A percentile compares a stretch with the other conserved stretches of the same genome.
These are phyloP conservation scores for Urocolius indicus DNA, from an alignment of 2,113 vertebrate species.

Conservation along the genomic window DNA sequence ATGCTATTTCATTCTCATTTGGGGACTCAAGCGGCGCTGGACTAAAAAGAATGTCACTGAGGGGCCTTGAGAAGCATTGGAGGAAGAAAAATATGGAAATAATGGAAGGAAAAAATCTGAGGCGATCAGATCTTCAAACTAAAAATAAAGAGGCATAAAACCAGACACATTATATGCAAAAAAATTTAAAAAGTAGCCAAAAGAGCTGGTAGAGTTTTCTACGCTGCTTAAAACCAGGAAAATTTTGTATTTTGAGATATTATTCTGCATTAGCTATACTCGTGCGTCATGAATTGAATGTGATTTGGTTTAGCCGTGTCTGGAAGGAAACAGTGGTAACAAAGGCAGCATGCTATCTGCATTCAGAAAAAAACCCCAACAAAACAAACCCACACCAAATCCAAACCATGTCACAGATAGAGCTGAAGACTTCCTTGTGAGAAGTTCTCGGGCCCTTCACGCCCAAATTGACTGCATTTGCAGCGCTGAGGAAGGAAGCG, in stretches of 20 bases:
- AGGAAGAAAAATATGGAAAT: neutral
- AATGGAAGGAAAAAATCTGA: neutral
- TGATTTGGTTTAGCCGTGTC: neutral
- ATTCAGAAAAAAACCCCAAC: neutral
- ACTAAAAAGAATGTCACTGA: neutral
- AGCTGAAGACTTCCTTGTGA: neutral
- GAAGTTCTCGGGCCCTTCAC: neutral
- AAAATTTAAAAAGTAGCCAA: neutral
- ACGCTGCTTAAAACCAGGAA: neutral
- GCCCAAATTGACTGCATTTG: neutral
- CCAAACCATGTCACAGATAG: neutral
- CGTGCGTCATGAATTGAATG: neutral
- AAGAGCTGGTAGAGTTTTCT: neutral
- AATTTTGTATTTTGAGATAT: neutral
- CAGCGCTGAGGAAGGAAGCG: neutral
- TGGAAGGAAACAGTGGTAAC: neutral
- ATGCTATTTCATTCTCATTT: neutral
- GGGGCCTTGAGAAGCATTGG: neutral
- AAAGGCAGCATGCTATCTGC: fast-evolving
- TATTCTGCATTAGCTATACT: neutral
- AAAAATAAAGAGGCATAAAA: neutral
- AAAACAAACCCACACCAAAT: neutral
- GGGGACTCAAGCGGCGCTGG: neutral
- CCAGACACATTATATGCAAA: neutral
- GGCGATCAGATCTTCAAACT: neutral